These are phyloP conservation scores for Rhaphigaster nebulosa DNA, from an alignment of 2,888 invertebrate species.

Conservation along the genomic window DNA sequence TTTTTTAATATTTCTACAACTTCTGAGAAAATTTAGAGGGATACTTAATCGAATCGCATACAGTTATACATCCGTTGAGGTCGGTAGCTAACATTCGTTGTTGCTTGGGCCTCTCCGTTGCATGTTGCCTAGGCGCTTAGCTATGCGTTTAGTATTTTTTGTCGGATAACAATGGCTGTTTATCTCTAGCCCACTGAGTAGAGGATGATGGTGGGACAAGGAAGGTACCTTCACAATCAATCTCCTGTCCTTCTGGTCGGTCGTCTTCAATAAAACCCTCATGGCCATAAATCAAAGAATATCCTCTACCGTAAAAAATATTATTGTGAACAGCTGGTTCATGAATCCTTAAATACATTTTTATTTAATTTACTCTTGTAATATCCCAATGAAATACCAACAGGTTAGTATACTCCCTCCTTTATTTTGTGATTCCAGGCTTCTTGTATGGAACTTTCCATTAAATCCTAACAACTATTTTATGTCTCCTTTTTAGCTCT, in stretches of 20 bases:
- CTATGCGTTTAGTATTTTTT: not conserved
- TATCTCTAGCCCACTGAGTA: not conserved
- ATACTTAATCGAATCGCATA: too few relatives aligned
- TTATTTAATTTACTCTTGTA: too few relatives aligned
- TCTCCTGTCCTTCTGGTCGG: constrained; percentile 3
- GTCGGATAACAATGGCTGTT: not conserved
- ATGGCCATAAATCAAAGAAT: not conserved
- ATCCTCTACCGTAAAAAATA: not conserved
- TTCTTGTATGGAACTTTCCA: too few relatives aligned
- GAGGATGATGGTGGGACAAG: not conserved
- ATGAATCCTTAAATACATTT: too few relatives aligned
- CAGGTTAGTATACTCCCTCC: too few relatives aligned
- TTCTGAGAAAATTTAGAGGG: too few relatives aligned
- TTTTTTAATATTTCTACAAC: too few relatives aligned
- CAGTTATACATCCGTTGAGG: too few relatives aligned
- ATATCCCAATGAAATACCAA: too few relatives aligned
- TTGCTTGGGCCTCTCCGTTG: not conserved
- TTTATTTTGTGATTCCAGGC: too few relatives aligned
- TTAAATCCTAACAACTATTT: too few relatives aligned
- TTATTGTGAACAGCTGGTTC: not conserved
- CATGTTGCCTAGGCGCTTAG: not conserved
- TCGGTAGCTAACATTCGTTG: not conserved
- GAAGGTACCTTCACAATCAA: not conserved
- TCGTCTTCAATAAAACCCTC: constrained; percentile 10
- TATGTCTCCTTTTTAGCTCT: too few relatives aligned